These are phyloP conservation scores for Apodemus speciosus DNA, from an alignment of 2,113 vertebrate species.

Conservation along the genomic window DNA sequence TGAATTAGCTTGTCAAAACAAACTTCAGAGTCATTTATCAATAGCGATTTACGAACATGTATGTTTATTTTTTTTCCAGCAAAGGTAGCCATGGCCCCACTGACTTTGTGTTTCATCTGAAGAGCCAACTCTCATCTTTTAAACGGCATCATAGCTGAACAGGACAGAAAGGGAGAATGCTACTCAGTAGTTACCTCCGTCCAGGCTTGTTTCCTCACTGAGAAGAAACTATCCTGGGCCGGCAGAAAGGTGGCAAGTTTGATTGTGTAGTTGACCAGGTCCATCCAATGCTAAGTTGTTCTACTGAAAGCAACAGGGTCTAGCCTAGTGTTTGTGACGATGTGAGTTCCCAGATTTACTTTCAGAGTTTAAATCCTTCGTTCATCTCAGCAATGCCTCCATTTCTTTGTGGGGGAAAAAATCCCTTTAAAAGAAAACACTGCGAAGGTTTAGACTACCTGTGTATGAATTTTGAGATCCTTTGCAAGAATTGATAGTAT, in stretches of 20 bases:
- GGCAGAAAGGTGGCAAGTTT: slow-evolving; percentile 9
- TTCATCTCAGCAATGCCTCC: neutral
- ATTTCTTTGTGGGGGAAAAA: slow-evolving; percentile 30
- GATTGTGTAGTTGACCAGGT: neutral
- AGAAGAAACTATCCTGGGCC: neutral
- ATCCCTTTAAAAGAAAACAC: neutral
- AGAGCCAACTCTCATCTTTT: neutral
- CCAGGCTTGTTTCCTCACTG: neutral
- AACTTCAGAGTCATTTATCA: slow-evolving; percentile 23
- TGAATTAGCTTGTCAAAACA: neutral
- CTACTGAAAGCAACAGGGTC: neutral
- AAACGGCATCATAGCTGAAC: neutral
- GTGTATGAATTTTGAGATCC: neutral
- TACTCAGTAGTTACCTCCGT: neutral
- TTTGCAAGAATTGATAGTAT: neutral
- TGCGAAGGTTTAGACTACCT: neutral
- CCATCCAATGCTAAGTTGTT: neutral
- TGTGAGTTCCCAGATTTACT: neutral
- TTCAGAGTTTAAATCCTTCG: slow-evolving; percentile 12
- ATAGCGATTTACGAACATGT: neutral
- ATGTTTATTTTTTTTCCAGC: neutral
- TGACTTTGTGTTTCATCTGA: neutral
- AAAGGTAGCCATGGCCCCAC: neutral
- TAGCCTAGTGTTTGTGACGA: slow-evolving; percentile 33
- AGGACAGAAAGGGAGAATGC: neutral